phyloP scores from a whole-genome alignment of 2,113 vertebrate genomes.

The Callospermophilus lateralis region DNA sequence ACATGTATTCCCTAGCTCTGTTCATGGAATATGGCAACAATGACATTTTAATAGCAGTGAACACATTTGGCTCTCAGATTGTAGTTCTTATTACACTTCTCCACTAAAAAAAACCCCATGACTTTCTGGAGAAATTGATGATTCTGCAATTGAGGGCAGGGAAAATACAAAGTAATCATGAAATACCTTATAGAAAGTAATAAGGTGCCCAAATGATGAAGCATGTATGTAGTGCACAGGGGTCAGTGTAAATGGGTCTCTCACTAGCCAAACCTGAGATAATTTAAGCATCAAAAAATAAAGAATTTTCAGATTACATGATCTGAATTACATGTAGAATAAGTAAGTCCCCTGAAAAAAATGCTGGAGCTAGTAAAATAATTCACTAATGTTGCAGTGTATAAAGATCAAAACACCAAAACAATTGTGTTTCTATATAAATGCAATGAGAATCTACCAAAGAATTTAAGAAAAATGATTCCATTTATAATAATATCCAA shows the following conservation, averaged over 20 bases:
- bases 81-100: neutral
- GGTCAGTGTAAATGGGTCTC: neutral
- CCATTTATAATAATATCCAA: slow-evolving; percentile 8
- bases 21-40: neutral
- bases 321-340: neutral
- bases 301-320: neutral
- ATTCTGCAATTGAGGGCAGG: neutral
- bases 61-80: neutral
- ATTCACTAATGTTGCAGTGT: slow-evolving; percentile 8
- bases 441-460: slow-evolving; percentile 4
- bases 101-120: neutral
- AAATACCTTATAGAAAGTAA: slow-evolving; percentile 21
- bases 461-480: neutral
- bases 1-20: neutral
- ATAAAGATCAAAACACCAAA: neutral
- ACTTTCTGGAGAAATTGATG: neutral
- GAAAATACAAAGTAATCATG: neutral
- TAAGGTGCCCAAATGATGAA: neutral
- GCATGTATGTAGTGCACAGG: neutral
- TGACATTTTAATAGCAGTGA: neutral
- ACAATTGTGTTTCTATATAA: neutral
- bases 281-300: slow-evolving; percentile 41
- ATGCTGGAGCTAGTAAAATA: neutral
- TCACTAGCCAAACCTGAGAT: neutral
- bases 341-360: neutral